These are phyloP conservation scores for Microplitis deprimator DNA, from an alignment of 2,888 invertebrate genomes.

Conservation along the genomic window DNA sequence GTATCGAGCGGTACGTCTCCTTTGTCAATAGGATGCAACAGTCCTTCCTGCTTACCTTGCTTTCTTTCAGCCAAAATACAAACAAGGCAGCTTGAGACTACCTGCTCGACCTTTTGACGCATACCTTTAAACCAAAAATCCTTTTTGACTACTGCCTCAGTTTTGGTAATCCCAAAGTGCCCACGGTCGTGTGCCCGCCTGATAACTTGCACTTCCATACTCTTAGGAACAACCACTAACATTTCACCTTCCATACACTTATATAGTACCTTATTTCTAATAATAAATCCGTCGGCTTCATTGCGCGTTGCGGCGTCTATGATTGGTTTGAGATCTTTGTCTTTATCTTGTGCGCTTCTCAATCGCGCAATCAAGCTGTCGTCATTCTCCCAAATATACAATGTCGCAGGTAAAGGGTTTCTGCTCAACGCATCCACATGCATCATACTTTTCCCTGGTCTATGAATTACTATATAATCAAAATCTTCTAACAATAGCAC, in stretches of 20 bases:
- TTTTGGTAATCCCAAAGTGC: conserved; percentile 15
- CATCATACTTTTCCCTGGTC: no score
- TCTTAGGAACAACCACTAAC: conserved; percentile 26
- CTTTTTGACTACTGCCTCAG: no score
- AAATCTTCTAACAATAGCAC: no score
- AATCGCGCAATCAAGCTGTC: no score
- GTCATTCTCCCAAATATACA: no score
- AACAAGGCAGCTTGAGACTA: conserved; percentile 36
- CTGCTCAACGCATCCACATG: no score
- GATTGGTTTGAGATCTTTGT: background rate
- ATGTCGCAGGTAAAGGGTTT: no score
- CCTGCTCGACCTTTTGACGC: conserved; percentile 39
- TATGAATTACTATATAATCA: no score
- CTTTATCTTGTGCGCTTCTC: background rate
- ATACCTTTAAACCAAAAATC: conserved; percentile 16
- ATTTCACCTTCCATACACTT: conserved; percentile 21
- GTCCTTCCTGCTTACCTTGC: conserved; percentile 59
- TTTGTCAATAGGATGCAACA: conserved; percentile 59
- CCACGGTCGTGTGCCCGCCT: conserved; percentile 23
- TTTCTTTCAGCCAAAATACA: conserved; percentile 43
- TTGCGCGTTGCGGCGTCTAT: no score
- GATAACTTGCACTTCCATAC: conserved; percentile 17
- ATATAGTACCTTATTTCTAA: conserved; percentile 6
- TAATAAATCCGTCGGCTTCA: background rate
- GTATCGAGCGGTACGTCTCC: conserved; percentile 57